These are phyloP conservation scores for Panthera leo DNA, from an alignment of 2,113 vertebrate species.

Conservation along the genomic window DNA sequence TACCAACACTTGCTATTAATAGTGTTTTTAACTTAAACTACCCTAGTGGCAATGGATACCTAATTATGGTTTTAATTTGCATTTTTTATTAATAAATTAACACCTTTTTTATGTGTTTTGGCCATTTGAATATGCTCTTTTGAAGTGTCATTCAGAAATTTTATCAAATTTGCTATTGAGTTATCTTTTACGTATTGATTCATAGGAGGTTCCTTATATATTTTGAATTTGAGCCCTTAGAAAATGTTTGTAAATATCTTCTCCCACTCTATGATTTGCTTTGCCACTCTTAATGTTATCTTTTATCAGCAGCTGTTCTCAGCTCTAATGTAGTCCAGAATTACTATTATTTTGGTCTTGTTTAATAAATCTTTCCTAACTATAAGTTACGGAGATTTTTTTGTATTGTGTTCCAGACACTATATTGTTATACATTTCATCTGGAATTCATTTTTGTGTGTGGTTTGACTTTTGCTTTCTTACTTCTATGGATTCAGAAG, in stretches of 20 bases:
- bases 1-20: background rate
- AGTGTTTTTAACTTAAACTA: background rate
- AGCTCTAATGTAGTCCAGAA: background rate
- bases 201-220: background rate
- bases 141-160: background rate
- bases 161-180: background rate
- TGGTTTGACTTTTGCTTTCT: background rate
- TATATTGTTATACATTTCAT: background rate
- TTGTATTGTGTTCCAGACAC: background rate
- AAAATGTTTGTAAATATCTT: conserved; percentile 1
- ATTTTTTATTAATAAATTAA: conserved; percentile 8
- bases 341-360: background rate
- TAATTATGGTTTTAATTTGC: background rate
- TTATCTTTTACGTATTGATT: background rate
- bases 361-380: background rate
- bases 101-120: background rate
- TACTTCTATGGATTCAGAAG: background rate
- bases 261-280: background rate
- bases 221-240: background rate
- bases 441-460: background rate
- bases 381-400: background rate
- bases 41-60: background rate
- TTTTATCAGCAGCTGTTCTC: background rate
- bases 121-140: background rate
- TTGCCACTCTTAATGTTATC: background rate